Evolutionary conservation across 2,797 vertebrate genomes (phyloP).

Genomic region (Myoxocephalus aenaeus): DNA sequence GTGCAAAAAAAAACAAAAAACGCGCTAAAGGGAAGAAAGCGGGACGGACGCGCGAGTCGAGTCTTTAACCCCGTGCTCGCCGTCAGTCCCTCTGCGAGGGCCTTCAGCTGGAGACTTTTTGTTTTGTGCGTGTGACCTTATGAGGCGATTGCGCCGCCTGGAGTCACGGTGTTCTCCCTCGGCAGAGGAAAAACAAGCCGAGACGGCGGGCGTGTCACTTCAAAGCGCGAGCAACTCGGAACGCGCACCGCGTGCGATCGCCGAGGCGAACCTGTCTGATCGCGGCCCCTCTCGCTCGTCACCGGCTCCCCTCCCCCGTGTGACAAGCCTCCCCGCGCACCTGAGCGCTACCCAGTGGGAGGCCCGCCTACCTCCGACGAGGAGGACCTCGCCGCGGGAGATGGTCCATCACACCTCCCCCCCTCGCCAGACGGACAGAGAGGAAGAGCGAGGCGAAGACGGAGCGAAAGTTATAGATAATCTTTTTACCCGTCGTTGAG

Average conservation of each 20-base stretch:
- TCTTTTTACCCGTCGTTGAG: slow-evolving; percentile 68
- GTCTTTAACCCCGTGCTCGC: slow-evolving; percentile 61
- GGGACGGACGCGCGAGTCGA: slow-evolving; percentile 46
- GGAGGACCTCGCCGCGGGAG: slow-evolving; percentile 55
- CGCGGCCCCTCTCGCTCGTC: slow-evolving; percentile 1
- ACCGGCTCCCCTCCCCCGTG: background rate
- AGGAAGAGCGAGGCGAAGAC: slow-evolving; percentile 28
- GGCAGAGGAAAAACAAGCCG: background rate
- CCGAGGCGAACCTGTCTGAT: slow-evolving; percentile 40
- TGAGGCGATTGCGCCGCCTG: slow-evolving; percentile 7
- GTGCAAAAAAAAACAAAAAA: slow-evolving; percentile 35
- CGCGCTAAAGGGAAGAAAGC: slow-evolving; percentile 61
- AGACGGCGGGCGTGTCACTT: slow-evolving; percentile 26
- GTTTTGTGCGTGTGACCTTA: slow-evolving; percentile 34
- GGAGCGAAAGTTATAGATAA: slow-evolving; percentile 66
- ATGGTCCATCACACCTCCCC: background rate
- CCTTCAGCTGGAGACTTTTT: slow-evolving; percentile 5
- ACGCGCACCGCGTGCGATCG: background rate
- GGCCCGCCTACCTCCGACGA: slow-evolving; percentile 49
- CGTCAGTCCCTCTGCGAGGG: slow-evolving; percentile 16
- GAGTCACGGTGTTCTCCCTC: slow-evolving; percentile 1
- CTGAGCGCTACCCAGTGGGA: slow-evolving; percentile 41
- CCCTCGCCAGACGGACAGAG: slow-evolving; percentile 38
- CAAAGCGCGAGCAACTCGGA: slow-evolving; percentile 13
- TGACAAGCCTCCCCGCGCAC: slow-evolving; percentile 27